Evolutionary conservation across 2,888 invertebrate species (phyloP).

Genomic region (Tridacna gigas): DNA sequence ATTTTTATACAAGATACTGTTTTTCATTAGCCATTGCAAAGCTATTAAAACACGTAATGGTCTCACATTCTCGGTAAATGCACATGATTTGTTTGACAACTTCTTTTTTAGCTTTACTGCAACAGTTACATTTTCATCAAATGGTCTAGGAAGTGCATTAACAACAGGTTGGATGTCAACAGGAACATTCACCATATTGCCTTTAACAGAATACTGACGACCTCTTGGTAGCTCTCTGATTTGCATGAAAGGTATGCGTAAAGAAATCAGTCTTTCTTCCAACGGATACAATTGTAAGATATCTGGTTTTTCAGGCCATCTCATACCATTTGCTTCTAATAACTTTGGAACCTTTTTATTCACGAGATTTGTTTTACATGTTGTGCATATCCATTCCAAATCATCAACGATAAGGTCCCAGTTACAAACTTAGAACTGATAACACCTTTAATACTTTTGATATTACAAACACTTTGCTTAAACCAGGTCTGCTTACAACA

Average conservation of each 20-base stretch:
- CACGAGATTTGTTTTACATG: slow-evolving; percentile 19
- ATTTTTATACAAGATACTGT: slow-evolving; percentile 52
- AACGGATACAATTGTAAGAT: slow-evolving; percentile 8
- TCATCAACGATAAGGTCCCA: slow-evolving; percentile 8
- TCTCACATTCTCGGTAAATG: slow-evolving; percentile 49
- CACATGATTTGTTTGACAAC: slow-evolving; percentile 34
- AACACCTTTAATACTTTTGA: neutral
- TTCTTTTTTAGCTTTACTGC: slow-evolving; percentile 42
- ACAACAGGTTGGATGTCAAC: slow-evolving; percentile 56
- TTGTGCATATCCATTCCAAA: slow-evolving; percentile 22
- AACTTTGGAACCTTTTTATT: slow-evolving; percentile 14
- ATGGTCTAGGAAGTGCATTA: slow-evolving; percentile 6
- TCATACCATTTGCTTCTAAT: slow-evolving; percentile 19
- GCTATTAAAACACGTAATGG: slow-evolving; percentile 43
- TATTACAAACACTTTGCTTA: neutral
- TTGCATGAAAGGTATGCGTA: slow-evolving; percentile 41
- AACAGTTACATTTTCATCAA: slow-evolving; percentile 49
- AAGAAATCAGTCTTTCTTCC: slow-evolving; percentile 24
- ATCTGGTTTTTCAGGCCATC: slow-evolving; percentile 17
- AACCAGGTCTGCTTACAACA: slow-evolving; percentile 2
- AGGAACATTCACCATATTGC: slow-evolving; percentile 62
- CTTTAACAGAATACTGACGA: slow-evolving; percentile 16
- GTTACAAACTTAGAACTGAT: slow-evolving; percentile 9
- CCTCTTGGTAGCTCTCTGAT: slow-evolving; percentile 45
- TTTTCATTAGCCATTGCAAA: slow-evolving; percentile 41